A percentile compares a stretch with the other conserved stretches of the same genome.
Evolutionary conservation across 2,888 invertebrate species (phyloP).

Genomic region (Agriopis leucophaearia): DNA sequence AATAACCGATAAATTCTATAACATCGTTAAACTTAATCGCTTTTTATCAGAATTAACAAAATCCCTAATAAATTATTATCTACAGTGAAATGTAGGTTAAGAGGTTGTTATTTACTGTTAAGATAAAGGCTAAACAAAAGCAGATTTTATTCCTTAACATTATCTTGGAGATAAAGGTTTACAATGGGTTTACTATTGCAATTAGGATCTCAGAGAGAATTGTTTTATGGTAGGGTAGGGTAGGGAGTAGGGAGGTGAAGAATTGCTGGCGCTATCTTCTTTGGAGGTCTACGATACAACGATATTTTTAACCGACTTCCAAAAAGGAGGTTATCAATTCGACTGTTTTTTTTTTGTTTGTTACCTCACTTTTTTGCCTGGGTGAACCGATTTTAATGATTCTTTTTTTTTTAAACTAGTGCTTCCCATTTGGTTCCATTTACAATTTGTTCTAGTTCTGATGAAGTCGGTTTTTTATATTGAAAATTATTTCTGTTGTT

Average conservation of each 20-base stretch:
- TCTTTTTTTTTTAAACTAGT: too few species aligned
- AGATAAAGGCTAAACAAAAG: conserved; percentile 47
- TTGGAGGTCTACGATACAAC: conserved; percentile 30
- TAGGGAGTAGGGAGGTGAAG: conserved; percentile 43
- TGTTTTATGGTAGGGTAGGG: conserved; percentile 57
- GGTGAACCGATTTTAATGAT: too few species aligned
- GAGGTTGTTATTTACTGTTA: conserved; percentile 43
- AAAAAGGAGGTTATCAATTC: too few species aligned
- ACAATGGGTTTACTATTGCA: conserved; percentile 65
- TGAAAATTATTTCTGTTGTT: too few species aligned
- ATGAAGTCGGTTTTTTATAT: too few species aligned
- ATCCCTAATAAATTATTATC: conserved; percentile 33
- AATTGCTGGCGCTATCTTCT: conserved; percentile 37
- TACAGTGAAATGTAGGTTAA: conserved; percentile 45
- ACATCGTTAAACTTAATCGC: conserved; percentile 24
- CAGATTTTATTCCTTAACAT: conserved; percentile 51
- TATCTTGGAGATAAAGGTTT: conserved; percentile 66
- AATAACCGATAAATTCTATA: not conserved
- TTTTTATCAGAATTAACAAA: conserved; percentile 21
- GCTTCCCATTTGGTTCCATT: too few species aligned
- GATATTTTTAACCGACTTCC: too few species aligned
- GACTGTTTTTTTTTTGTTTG: too few species aligned
- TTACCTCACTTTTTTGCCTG: too few species aligned
- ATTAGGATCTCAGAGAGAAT: conserved; percentile 63
- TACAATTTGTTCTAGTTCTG: too few species aligned